Conservation (phyloP, 2,888 invertebrate genomes). For the Liopterus haemorrhoidalis region DNA sequence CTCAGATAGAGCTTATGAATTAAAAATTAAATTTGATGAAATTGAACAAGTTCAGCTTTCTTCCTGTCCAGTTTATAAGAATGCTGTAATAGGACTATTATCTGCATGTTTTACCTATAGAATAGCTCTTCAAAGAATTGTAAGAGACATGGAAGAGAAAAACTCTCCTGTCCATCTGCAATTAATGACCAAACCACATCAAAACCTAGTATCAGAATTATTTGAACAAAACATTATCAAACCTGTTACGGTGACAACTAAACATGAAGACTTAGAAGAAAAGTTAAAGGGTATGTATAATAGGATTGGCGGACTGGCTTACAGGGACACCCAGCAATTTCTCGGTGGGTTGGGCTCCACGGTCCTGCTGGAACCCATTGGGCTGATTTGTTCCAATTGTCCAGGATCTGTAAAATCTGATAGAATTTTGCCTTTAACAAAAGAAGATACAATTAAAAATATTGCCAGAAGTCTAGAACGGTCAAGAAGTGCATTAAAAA, state of each 20-base stretch:
- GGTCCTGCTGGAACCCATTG: no score
- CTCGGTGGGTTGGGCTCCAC: no score
- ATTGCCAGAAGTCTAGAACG: constrained; percentile 14
- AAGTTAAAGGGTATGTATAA: constrained; percentile 10
- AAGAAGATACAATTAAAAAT: constrained; percentile 17
- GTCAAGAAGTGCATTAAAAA: no score
- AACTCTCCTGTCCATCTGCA: constrained; percentile 15
- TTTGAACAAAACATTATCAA: constrained; percentile 21
- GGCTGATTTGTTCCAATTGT: no score
- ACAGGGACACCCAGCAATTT: no score
- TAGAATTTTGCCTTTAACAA: no score
- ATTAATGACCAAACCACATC: constrained; percentile 22
- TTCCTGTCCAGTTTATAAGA: constrained; percentile 22
- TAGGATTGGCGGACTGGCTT: no score
- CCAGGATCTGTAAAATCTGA: no score
- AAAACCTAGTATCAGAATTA: constrained; percentile 22
- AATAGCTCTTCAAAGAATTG: constrained; percentile 22
- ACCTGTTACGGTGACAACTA: constrained; percentile 11
- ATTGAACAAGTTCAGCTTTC: constrained; percentile 18
- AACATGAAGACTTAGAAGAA: constrained; percentile 1
- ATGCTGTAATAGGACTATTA: constrained; percentile 19
- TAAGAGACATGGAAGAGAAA: constrained; percentile 16
- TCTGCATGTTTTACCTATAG: constrained; percentile 22
- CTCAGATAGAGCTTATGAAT: constrained; percentile 11
- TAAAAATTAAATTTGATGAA: constrained; percentile 18